Base-by-base conservation (phyloP, 2,797 vertebrate genomes). In the Crocodylus rhombifer region DNA sequence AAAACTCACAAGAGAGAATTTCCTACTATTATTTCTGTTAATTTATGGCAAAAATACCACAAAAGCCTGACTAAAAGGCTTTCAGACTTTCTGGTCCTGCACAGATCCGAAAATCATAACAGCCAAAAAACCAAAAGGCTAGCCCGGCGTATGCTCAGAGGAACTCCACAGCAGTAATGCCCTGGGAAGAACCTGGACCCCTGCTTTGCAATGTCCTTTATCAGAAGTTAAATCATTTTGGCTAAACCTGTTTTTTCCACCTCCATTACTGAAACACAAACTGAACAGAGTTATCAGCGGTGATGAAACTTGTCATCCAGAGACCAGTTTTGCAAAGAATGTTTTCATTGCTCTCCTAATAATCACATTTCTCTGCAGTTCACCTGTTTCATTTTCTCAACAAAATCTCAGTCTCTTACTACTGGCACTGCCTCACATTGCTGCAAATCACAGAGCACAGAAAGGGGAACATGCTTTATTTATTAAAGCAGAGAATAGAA, bases 361-460 rank as follows among this genome's bases (percentile, higher is more conserved):
- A 92, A 85, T 55, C 26, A 77, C 83, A 86, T 88, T 96, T 88
- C 82, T 91, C 26, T 95, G 58, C 73, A 87, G 79, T 64, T 92
- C 6, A 3, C 83, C 74, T 82, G 71, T 95, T 95, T 86, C 11
- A 20, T 89, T 95, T 94, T 90, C 88, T 91, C 74, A 63, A 23
- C 88, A 88, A 85, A 91, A n/a, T 5, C 26, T 20, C 57, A 88
- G 57, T 57, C 91, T 88, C 30, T 28, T 42, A 25, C 74, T 80
- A 57, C 51, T 96, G 88, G 84, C 88, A 57, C 81, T 58, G 42
- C 30, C 95, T 91, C 94, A 91, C 69, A 55, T 77, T 89, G 75
- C 89, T 57, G 63, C 30, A 21, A 92, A 82, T 80, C 88, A 79
- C 58, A 88, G 87, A 92, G 28, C 0, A 14, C 88, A 77, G 61